Conservation (phyloP, 1,140 invertebrate species). For the Paraescarpia echinospica region DNA sequence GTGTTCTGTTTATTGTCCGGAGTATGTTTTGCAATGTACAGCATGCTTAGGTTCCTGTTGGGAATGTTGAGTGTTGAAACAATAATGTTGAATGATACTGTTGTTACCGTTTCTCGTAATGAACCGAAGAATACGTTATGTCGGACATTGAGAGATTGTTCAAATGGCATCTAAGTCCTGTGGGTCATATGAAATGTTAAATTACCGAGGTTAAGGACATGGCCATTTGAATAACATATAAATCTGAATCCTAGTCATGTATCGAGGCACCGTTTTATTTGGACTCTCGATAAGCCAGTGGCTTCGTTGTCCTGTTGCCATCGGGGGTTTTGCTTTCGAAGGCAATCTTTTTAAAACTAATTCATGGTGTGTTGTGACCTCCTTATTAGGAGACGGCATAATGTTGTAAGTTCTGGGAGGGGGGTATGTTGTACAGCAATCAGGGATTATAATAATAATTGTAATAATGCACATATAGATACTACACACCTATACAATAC, state of each 20-base stretch:
- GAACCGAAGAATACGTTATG: neutral
- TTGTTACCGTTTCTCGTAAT: neutral
- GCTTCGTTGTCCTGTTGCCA: neutral
- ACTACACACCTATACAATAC: neutral
- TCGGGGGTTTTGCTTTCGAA: neutral
- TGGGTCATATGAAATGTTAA: neutral
- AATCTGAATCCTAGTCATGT: neutral
- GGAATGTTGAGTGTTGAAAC: neutral
- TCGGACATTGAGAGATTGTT: neutral
- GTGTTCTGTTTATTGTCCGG: neutral
- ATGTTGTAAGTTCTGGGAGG: neutral
- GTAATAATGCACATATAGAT: neutral
- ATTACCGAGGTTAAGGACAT: neutral
- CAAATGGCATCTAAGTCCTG: too few relatives aligned
- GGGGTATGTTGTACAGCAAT: neutral
- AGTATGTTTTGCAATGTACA: neutral
- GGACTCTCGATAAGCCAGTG: neutral
- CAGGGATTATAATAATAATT: neutral
- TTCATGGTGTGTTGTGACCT: neutral
- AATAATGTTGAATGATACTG: neutral
- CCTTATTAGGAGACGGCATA: neutral
- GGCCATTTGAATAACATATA: neutral
- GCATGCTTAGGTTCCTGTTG: neutral
- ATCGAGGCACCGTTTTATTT: neutral
- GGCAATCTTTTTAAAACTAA: neutral